phyloP scores from a whole-genome alignment of 2,797 vertebrate species.

The Pipistrellus nathusii region DNA sequence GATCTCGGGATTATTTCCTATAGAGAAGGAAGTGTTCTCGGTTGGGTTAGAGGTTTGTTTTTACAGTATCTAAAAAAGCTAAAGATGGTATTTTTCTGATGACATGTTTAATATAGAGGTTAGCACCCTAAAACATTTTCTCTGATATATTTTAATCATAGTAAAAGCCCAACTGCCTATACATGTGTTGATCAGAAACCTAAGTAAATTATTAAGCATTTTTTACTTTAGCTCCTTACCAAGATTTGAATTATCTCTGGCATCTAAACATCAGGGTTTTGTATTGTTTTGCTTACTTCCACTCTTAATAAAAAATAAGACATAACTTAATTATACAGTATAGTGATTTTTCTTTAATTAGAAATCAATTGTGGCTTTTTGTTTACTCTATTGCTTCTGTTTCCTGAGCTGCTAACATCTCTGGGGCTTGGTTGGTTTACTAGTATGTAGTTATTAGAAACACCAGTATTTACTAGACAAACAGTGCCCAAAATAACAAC shows the following conservation, averaged over 20 bases:
- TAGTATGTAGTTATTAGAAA: background rate
- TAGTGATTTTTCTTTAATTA: background rate
- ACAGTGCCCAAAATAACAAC: background rate
- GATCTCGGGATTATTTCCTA: background rate
- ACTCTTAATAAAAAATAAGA: constrained; percentile 26
- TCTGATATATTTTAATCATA: background rate
- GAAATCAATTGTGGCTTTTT: background rate
- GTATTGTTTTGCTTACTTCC: background rate
- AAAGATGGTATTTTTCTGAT: background rate
- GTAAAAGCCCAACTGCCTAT: background rate
- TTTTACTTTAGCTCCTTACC: background rate
- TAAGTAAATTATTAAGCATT: background rate
- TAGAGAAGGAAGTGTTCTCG: background rate
- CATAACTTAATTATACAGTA: background rate
- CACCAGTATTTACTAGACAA: background rate
- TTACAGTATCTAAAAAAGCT: background rate
- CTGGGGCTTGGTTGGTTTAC: background rate
- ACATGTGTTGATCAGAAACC: background rate
- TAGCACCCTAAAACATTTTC: background rate
- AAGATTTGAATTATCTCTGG: background rate
- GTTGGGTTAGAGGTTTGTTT: background rate
- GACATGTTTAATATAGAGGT: background rate
- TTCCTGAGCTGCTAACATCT: background rate
- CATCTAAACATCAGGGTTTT: background rate
- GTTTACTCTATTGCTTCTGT: background rate